Conservation (phyloP, 2,113 vertebrate genomes). For the Carollia perspicillata region DNA sequence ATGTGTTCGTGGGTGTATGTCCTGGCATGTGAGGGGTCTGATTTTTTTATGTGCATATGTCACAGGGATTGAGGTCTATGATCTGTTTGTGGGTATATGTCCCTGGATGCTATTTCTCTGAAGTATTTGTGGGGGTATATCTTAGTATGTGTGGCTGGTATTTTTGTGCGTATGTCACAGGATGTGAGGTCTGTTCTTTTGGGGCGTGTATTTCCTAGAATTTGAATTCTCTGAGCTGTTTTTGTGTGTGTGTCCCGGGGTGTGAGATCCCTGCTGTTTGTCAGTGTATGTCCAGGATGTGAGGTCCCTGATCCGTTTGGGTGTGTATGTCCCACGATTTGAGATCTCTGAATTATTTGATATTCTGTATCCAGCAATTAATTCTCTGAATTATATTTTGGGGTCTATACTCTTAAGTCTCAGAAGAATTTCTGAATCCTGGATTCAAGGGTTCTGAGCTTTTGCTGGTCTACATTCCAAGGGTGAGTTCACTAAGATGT, state of each 20-base stretch:
- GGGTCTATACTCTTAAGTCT: neutral
- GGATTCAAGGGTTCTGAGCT: neutral
- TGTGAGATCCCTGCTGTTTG: neutral
- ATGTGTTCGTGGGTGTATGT: neutral
- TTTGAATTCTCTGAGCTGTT: constrained; percentile 40
- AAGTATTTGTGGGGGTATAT: neutral
- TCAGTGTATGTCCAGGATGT: neutral
- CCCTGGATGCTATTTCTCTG: constrained; percentile 23
- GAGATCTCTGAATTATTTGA: constrained; percentile 24
- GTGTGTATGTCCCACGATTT: neutral
- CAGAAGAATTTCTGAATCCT: constrained; percentile 39
- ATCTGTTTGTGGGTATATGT: neutral
- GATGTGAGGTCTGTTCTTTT: constrained; percentile 3
- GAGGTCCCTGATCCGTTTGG: constrained; percentile 6
- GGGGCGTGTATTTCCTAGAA: constrained; percentile 1
- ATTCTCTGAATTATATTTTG: neutral
- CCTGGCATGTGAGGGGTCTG: neutral
- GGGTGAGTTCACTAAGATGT: constrained; percentile 28
- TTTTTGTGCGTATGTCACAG: constrained; percentile 3
- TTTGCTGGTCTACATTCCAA: neutral
- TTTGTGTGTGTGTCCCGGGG: neutral
- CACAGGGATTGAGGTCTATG: neutral
- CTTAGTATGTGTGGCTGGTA: neutral
- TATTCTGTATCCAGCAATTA: neutral
- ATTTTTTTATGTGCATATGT: neutral